Evolutionary conservation across 2,113 vertebrate species (phyloP).

Genomic region (Melanerpes formicivorus): DNA sequence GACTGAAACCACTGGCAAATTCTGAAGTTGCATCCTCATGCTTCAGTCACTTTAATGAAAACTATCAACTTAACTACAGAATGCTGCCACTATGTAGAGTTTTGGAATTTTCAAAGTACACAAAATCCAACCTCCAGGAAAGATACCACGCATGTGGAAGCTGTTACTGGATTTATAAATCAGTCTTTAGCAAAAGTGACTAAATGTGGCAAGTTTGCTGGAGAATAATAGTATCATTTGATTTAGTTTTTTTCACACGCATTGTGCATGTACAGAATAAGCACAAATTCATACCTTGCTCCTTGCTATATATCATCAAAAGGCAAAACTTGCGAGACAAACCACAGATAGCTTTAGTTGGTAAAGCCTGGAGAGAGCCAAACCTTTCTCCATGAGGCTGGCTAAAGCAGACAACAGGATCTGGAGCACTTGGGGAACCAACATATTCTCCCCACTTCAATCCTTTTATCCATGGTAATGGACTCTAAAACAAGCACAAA

Average conservation of each 20-base stretch:
- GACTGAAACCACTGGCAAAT: not conserved
- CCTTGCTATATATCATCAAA: slow-evolving; percentile 99
- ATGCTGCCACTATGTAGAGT: not conserved
- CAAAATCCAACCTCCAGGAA: not conserved
- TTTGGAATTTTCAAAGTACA: not conserved
- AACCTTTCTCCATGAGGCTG: slow-evolving; percentile 95
- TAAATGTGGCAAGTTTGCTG: not conserved
- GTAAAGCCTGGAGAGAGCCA: slow-evolving; percentile 92
- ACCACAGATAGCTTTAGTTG: slow-evolving; percentile 94
- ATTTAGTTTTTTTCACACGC: not conserved
- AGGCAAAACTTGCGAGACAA: slow-evolving; percentile 96
- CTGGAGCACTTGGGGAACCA: slow-evolving; percentile 93
- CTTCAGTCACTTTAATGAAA: not conserved
- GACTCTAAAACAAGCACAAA: slow-evolving; percentile 81
- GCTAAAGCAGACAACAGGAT: slow-evolving; percentile 96
- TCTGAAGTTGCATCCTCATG: not conserved
- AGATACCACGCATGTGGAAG: not conserved
- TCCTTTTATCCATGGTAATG: slow-evolving; percentile 95
- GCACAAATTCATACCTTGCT: slow-evolving; percentile 86
- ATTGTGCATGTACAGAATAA: not conserved
- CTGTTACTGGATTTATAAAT: not conserved
- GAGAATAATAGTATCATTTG: not conserved
- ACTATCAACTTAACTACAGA: not conserved
- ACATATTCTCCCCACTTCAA: slow-evolving; percentile 98
- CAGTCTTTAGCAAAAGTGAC: not conserved